Percentiles rank a stretch among this genome's conserved stretches.
Conservation (phyloP, 2,113 vertebrate genomes). For the Chascanopsetta lugubris region DNA sequence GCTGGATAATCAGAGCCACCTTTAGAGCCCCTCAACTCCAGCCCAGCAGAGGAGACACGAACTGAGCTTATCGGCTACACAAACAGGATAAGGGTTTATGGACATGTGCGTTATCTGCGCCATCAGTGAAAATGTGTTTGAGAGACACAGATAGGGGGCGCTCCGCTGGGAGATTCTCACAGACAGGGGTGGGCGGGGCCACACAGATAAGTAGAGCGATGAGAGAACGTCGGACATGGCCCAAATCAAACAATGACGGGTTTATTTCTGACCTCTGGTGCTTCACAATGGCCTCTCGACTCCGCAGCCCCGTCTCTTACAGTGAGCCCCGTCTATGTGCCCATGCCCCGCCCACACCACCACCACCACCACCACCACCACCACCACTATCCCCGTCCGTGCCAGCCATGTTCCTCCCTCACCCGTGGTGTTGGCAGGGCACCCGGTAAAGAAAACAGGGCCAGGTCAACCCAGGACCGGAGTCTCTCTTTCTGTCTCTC, state of each 20-base stretch:
- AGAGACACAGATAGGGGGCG: slow-evolving; percentile 16
- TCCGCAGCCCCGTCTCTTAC: slow-evolving; percentile 12
- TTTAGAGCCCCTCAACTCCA: slow-evolving; percentile 25
- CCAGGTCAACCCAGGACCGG: slow-evolving; percentile 50
- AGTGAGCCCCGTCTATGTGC: slow-evolving; percentile 41
- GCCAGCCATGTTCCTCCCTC: slow-evolving; percentile 49
- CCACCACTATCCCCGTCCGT: slow-evolving; percentile 38
- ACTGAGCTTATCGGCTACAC: slow-evolving; percentile 50
- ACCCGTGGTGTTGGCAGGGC: slow-evolving; percentile 62
- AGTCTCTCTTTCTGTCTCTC: slow-evolving; percentile 48
- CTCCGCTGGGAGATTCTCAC: slow-evolving; percentile 66
- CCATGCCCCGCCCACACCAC: too few relatives aligned
- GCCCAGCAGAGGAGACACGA: slow-evolving; percentile 40
- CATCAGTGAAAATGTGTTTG: slow-evolving; percentile 58
- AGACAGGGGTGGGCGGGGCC: slow-evolving; percentile 46
- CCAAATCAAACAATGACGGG: slow-evolving; percentile 75
- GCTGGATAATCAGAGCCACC: slow-evolving; percentile 31
- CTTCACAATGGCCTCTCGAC: slow-evolving; percentile 67
- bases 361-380: too few relatives aligned
- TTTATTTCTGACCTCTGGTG: slow-evolving; percentile 77
- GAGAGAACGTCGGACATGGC: slow-evolving; percentile 71
- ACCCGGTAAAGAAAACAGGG: slow-evolving; percentile 63
- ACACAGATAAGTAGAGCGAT: slow-evolving; percentile 77
- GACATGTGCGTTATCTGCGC: slow-evolving; percentile 55
- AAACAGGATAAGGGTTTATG: slow-evolving; percentile 68